Evolutionary conservation across 1,140 invertebrate species (phyloP), one percentile per base, ranked within the genome.

Genomic region (Drosophila rufa): DNA sequence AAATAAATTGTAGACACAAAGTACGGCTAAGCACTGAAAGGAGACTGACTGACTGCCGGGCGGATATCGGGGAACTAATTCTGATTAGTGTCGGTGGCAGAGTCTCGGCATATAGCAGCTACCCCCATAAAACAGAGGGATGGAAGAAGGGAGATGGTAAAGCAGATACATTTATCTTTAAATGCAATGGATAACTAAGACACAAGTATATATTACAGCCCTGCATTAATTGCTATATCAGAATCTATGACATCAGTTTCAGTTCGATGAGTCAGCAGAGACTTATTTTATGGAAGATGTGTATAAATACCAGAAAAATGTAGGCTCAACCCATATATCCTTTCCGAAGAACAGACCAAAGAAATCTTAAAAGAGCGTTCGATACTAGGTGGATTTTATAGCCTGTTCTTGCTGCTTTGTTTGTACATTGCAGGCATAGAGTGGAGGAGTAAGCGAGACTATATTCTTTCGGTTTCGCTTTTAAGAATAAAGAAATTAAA

Each of bases 1-100:
- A 89, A 90, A 89, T 90, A 90, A 90, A 85, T 90, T 81, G 85
- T 68, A 79, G 78, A 84, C 50, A 78, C 67, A 83, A 64, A 87
- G 80, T 55, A 80, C 33, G 50, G 58, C 60, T 22, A 67, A 56
- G 56, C 25, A 61, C 42, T 45, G 8, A 51, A 43, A 9, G 30
- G 59, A 62, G 60, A 42, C 68, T 42, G 67, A 56, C 74, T 55
- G 50, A 45, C 55, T 55, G 47, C 48, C 53, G 58, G 48, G 36
- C 43, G 59, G 61, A 50, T 64, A 59, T 66, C 48, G 47, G 55
- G 67, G 53, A 78, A 74, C 82, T 75, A 85, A 70, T 74, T 70
- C 79, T 85, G 82, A 79, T 85, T 86, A 85, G 82, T 58, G 64
- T 64, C 68, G 56, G 56, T 70, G 59, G 64, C 36, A 53, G 66